A percentile compares a stretch with the other conserved stretches of the same genome.
These are phyloP conservation scores for Mormyrus proboscirostris DNA, from an alignment of 2,797 vertebrate genomes.

Conservation along the genomic window DNA sequence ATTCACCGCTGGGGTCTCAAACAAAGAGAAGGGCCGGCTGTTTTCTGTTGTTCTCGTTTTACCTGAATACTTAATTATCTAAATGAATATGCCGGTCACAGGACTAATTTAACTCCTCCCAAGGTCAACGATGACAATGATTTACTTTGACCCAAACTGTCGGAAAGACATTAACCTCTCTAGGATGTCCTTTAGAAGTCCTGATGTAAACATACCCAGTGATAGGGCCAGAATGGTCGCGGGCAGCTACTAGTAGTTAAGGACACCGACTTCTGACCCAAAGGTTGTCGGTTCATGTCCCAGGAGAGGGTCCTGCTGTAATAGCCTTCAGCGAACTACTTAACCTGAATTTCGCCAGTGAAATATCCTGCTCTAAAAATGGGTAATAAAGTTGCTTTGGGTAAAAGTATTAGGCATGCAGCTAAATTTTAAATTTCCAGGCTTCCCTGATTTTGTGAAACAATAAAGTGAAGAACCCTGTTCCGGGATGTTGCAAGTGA, in stretches of 20 bases:
- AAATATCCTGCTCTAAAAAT: slow-evolving; percentile 13
- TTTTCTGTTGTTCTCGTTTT: slow-evolving; percentile 45
- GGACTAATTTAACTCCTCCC: slow-evolving; percentile 61
- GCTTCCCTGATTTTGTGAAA: not conserved
- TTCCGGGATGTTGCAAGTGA: not conserved
- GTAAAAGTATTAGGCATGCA: not conserved
- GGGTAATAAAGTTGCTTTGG: slow-evolving; percentile 9
- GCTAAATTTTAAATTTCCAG: not conserved
- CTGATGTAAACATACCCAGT: slow-evolving; percentile 1
- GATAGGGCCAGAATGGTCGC: not conserved
- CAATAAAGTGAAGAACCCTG: not conserved
- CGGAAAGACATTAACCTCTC: slow-evolving; percentile 41
- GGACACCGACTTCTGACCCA: not conserved
- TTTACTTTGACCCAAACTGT: slow-evolving; percentile 59
- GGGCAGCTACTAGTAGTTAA: not conserved
- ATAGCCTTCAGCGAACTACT: slow-evolving; percentile 5
- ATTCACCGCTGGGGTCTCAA: slow-evolving; percentile 1
- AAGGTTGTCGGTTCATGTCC: not conserved
- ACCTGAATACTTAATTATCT: slow-evolving; percentile 67
- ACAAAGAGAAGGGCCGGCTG: slow-evolving; percentile 41
- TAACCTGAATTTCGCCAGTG: slow-evolving; percentile 14
- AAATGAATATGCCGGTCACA: slow-evolving; percentile 63
- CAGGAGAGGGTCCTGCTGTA: not conserved
- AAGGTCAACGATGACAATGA: slow-evolving; percentile 64
- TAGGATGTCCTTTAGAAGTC: slow-evolving; percentile 29